phyloP scores from a whole-genome alignment of 2,113 vertebrate genomes.

The Callospermophilus lateralis region DNA sequence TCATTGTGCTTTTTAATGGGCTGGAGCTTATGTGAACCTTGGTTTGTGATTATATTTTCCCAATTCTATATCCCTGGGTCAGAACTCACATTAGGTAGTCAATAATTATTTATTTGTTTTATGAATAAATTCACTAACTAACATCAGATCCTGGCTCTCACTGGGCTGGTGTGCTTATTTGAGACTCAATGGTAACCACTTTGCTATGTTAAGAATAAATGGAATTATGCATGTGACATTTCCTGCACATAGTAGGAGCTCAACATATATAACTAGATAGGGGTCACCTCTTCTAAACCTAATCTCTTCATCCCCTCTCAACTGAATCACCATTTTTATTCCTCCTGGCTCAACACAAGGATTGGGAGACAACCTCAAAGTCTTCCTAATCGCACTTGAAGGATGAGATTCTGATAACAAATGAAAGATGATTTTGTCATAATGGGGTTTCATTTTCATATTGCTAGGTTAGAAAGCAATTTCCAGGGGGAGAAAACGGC shows the following conservation, averaged over 20 bases:
- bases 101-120: not conserved
- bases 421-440: conserved; percentile 84
- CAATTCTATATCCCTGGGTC: not conserved
- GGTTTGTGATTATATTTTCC: not conserved
- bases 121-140: not conserved
- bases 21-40: not conserved
- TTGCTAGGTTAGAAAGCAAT: conserved; percentile 75
- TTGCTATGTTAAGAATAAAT: not conserved
- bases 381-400: conserved; percentile 81
- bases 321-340: not conserved
- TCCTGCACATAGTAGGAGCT: not conserved
- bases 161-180: not conserved
- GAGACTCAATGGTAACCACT: not conserved
- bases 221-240: not conserved
- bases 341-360: not conserved
- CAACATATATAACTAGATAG: not conserved
- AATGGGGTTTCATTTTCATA: conserved; percentile 84
- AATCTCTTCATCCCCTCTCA: not conserved
- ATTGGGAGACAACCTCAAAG: conserved; percentile 24
- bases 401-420: conserved; percentile 78
- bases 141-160: not conserved
- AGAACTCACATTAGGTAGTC: not conserved
- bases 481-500: not conserved
- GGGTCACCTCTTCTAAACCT: not conserved
- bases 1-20: not conserved